phyloP scores from a whole-genome alignment of 2,113 vertebrate genomes.

The Loxodonta africana region DNA sequence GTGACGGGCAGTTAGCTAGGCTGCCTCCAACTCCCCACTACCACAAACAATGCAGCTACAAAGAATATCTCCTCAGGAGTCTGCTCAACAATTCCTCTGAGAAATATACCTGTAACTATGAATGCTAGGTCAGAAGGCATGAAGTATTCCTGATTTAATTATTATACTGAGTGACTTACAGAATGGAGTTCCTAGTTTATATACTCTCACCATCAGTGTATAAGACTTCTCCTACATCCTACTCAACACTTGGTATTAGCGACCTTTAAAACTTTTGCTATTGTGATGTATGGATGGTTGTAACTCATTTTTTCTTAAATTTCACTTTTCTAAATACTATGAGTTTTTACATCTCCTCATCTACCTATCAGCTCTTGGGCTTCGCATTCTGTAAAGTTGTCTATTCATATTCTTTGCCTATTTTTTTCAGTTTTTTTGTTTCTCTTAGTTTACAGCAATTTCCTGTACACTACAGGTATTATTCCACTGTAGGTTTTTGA shows the following conservation, averaged over 20 bases:
- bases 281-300: background rate
- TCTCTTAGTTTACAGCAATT: background rate
- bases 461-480: background rate
- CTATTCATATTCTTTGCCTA: too few species aligned
- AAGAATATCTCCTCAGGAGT: background rate
- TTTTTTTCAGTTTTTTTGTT: background rate
- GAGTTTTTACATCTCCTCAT: background rate
- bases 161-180: background rate
- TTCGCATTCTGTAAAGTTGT: background rate
- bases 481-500: slow-evolving; percentile 19
- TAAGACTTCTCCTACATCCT: background rate
- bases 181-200: background rate
- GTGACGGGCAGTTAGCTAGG: background rate
- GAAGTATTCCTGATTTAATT: background rate
- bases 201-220: background rate
- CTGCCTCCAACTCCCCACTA: background rate
- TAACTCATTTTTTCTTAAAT: background rate
- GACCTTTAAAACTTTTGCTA: slow-evolving; percentile 3
- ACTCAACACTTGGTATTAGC: background rate
- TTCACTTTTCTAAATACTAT: background rate
- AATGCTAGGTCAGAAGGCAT: background rate
- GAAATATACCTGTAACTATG: background rate
- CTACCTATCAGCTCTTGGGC: background rate
- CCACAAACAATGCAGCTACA: background rate
- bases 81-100: background rate